Conservation (phyloP, 2,888 invertebrate species). For the Scaptomyza cyrtandrae region DNA sequence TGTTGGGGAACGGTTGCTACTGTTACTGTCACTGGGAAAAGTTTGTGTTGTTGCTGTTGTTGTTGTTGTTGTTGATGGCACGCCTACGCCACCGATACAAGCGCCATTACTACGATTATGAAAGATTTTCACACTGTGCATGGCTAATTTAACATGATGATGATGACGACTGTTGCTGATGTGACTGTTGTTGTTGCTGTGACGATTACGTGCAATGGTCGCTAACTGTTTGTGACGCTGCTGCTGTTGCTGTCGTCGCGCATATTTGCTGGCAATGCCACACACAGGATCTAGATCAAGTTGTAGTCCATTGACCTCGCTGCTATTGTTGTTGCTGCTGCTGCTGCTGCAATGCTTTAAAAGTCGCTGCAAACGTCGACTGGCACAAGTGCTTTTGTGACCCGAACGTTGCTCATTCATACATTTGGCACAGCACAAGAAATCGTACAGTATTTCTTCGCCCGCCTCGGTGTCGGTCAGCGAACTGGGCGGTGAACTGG, state of each 20-base stretch:
- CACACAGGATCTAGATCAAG: conserved; percentile 80
- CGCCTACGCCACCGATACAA: conserved; percentile 40
- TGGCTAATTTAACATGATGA: conserved; percentile 81
- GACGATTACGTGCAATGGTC: conserved; percentile 76
- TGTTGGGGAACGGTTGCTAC: conserved; percentile 14
- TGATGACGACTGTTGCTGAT: conserved; percentile 17
- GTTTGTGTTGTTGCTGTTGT: conserved; percentile 25
- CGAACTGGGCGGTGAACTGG: conserved; percentile 32
- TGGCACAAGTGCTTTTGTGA: conserved; percentile 48
- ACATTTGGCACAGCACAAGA: conserved; percentile 85
- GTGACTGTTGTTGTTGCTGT: conserved; percentile 22
- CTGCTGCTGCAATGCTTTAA: conserved; percentile 66
- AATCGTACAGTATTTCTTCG: conserved; percentile 83
- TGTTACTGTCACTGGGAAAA: conserved; percentile 19
- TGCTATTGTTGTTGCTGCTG: conserved; percentile 17
- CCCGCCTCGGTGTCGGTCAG: conserved; percentile 29
- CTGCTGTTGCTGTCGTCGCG: conserved; percentile 71
- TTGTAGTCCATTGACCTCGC: conserved; percentile 61
- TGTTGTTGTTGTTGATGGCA: conserved; percentile 34
- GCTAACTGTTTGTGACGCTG: conserved; percentile 70
- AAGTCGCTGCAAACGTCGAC: conserved; percentile 70
- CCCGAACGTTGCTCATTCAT: conserved; percentile 80
- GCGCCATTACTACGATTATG: conserved; percentile 79
- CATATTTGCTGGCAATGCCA: conserved; percentile 82
- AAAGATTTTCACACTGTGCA: conserved; percentile 83